Conservation (phyloP, 2,888 invertebrate genomes). For the Sphinx pinastri region DNA sequence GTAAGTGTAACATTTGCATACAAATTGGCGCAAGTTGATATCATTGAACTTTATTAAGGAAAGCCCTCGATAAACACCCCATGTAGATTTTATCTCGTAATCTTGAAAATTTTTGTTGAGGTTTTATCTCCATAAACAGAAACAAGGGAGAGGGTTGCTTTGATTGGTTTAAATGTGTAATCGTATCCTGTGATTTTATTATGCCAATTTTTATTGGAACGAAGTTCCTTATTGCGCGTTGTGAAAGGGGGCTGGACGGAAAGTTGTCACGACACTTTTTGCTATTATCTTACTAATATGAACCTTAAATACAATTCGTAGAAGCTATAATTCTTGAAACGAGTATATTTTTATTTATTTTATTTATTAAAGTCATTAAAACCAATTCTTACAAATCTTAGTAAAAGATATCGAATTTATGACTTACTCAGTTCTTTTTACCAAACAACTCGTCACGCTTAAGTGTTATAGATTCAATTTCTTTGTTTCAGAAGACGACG, state of each 20-base stretch:
- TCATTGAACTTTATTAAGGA: slow-evolving; percentile 66
- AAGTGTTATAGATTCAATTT: slow-evolving; percentile 52
- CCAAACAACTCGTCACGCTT: slow-evolving; percentile 19
- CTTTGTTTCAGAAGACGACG: slow-evolving; percentile 57
- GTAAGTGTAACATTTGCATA: slow-evolving; percentile 76
- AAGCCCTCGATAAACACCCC: slow-evolving; percentile 67
- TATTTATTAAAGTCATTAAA: too few species aligned
- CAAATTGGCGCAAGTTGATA: slow-evolving; percentile 63
- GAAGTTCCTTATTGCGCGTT: too few species aligned
- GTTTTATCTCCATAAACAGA: slow-evolving; percentile 41
- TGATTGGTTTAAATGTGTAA: slow-evolving; percentile 16
- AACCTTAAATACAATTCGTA: too few species aligned
- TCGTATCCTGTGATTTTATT: not conserved
- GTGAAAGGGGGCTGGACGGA: too few species aligned
- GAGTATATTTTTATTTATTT: too few species aligned
- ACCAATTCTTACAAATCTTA: too few species aligned
- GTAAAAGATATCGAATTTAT: too few species aligned
- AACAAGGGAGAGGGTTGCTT: slow-evolving; percentile 14
- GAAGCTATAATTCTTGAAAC: too few species aligned
- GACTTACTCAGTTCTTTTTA: not conserved
- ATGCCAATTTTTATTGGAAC: not conserved
- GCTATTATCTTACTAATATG: too few species aligned
- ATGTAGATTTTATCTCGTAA: slow-evolving; percentile 51
- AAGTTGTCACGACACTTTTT: too few species aligned
- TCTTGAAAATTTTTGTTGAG: slow-evolving; percentile 50